Evolutionary conservation across 2,888 invertebrate genomes (phyloP).

Genomic region (Perdita meconis): DNA sequence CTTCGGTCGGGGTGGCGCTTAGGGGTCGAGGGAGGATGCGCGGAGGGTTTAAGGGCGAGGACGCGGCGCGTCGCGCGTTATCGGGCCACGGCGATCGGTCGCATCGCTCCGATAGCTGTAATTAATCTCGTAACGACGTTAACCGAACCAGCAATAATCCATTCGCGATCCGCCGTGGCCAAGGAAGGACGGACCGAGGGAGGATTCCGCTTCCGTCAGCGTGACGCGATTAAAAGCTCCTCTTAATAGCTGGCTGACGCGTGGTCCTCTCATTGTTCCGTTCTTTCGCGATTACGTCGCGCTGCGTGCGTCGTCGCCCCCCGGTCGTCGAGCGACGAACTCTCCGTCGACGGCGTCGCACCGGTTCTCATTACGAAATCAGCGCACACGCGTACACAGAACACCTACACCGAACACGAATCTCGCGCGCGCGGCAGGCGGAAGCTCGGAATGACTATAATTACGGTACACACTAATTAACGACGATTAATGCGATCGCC

Average conservation of each 20-base stretch:
- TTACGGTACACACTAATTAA: slow-evolving; percentile 63
- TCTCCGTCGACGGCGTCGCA: not conserved
- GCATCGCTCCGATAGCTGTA: slow-evolving; percentile 57
- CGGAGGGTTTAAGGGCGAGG: slow-evolving; percentile 20
- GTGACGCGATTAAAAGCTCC: not conserved
- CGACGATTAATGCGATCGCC: slow-evolving; percentile 49
- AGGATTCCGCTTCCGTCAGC: slow-evolving; percentile 17
- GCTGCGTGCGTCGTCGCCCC: not conserved
- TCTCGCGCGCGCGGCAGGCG: slow-evolving; percentile 26
- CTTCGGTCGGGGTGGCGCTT: not conserved
- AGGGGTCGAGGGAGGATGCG: not conserved
- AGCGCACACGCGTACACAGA: not conserved
- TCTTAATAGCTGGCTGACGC: not conserved
- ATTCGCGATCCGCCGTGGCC: slow-evolving; percentile 45
- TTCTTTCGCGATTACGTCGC: not conserved
- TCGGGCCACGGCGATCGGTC: slow-evolving; percentile 44
- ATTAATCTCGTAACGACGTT: slow-evolving; percentile 60
- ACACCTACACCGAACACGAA: slow-evolving; percentile 8
- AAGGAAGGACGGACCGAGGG: slow-evolving; percentile 16
- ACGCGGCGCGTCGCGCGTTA: slow-evolving; percentile 34
- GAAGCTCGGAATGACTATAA: slow-evolving; percentile 46
- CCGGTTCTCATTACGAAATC: no score
- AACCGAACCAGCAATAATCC: slow-evolving; percentile 68
- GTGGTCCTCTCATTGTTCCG: not conserved
- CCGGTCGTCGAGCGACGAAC: not conserved